Evolutionary conservation across 2,797 vertebrate species (phyloP).

Genomic region (Stomatorhinus walkeri): DNA sequence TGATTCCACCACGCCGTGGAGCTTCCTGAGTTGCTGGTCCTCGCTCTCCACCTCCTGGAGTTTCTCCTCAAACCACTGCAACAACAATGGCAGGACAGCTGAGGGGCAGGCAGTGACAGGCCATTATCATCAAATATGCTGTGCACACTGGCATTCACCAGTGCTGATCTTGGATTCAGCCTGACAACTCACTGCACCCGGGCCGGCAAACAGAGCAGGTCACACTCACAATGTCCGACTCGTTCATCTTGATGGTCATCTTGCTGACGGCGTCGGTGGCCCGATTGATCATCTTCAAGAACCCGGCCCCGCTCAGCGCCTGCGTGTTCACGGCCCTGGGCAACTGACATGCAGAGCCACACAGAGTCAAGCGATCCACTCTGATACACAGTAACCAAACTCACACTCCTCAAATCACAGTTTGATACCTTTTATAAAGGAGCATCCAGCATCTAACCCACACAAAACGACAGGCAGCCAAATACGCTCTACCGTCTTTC

Average conservation of each 20-base stretch:
- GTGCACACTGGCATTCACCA: neutral
- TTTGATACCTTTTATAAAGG: neutral
- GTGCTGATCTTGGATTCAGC: neutral
- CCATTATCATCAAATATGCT: neutral
- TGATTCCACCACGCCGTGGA: slow-evolving; percentile 78
- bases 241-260: slow-evolving; percentile 99
- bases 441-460: neutral
- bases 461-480: neutral
- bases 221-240: slow-evolving; percentile 84
- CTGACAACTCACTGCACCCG: neutral
- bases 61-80: slow-evolving; percentile 98
- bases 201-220: neutral
- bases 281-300: slow-evolving; percentile 95
- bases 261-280: slow-evolving; percentile 94
- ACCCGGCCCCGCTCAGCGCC: slow-evolving; percentile 85
- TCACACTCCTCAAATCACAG: neutral
- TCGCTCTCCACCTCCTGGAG: slow-evolving; percentile 91
- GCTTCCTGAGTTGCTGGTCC: slow-evolving; percentile 86
- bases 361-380: neutral
- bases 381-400: neutral
- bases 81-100: slow-evolving; percentile 25
- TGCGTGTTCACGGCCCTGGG: slow-evolving; percentile 87
- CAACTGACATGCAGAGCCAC: slow-evolving; percentile 57
- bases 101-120: neutral
- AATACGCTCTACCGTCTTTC: neutral